Conservation (phyloP, 2,888 invertebrate genomes). For the Heliconius hortense region DNA sequence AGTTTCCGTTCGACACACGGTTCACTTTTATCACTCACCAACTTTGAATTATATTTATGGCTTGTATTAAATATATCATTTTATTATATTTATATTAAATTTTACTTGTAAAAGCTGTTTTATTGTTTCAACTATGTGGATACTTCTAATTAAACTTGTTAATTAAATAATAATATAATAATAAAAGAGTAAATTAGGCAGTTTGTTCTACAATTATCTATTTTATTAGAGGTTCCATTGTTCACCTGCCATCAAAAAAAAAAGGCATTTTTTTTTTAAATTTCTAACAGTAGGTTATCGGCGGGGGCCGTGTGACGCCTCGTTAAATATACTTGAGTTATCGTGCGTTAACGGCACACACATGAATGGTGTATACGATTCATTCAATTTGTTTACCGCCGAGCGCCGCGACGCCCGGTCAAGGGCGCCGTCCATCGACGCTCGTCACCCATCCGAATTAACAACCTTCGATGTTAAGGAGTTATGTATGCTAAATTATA, state of each 20-base stretch:
- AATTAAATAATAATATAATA: not conserved
- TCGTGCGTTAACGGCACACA: conserved; percentile 74
- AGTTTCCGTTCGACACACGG: conserved; percentile 60
- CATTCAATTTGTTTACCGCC: conserved; percentile 79
- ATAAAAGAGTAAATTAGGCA: not conserved
- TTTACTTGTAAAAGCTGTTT: not conserved
- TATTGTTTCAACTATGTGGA: not conserved
- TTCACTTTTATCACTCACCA: conserved; percentile 17
- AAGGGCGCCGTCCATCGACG: conserved; percentile 75
- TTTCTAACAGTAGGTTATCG: conserved; percentile 39
- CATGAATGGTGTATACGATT: conserved; percentile 79
- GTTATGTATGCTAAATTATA: conserved; percentile 36
- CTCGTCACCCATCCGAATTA: conserved; percentile 51
- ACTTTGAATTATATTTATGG: conserved; percentile 17
- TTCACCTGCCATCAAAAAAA: not conserved
- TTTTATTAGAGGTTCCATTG: not conserved
- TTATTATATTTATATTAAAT: not conserved
- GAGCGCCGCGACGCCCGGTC: conserved; percentile 68
- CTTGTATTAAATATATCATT: conserved; percentile 1
- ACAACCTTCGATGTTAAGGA: conserved; percentile 29
- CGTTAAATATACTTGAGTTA: conserved; percentile 71
- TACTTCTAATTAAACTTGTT: not conserved
- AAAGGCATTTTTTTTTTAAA: not conserved
- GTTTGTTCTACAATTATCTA: not conserved
- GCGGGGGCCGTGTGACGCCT: conserved; percentile 54